These are phyloP conservation scores for Ceryle rudis DNA, from an alignment of 2,797 vertebrate species.

Conservation along the genomic window DNA sequence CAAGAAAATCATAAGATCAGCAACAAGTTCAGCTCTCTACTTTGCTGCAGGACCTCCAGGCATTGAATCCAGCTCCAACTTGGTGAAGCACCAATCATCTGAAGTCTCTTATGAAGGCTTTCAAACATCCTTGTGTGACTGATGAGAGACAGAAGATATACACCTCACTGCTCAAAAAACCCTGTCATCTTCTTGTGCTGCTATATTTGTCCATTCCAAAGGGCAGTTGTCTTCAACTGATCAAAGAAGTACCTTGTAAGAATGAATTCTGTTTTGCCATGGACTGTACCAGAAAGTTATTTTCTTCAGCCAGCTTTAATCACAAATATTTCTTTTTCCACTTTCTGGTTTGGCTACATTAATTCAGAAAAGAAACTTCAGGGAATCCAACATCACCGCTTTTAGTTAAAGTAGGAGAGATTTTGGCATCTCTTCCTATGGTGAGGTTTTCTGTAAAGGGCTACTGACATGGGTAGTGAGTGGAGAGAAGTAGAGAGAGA, in stretches of 20 bases:
- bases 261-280: background rate
- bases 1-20: background rate
- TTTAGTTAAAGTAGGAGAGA: background rate
- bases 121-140: background rate
- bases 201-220: background rate
- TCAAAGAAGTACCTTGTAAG: rapidly evolving
- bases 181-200: background rate
- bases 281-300: background rate
- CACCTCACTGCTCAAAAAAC: background rate
- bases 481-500: background rate
- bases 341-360: background rate
- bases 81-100: background rate
- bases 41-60: background rate
- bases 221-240: background rate
- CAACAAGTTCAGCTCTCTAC: background rate
- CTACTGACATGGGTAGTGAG: background rate
- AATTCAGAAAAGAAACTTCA: background rate
- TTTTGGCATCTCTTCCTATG: background rate
- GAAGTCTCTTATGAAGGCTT: background rate
- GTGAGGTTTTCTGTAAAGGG: background rate
- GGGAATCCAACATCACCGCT: background rate
- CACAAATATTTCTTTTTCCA: background rate
- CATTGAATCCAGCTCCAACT: rapidly evolving
- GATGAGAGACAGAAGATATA: background rate
- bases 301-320: background rate